Base-by-base conservation (phyloP, 2,888 invertebrate species). In the Lepidochitona cinerea region DNA sequence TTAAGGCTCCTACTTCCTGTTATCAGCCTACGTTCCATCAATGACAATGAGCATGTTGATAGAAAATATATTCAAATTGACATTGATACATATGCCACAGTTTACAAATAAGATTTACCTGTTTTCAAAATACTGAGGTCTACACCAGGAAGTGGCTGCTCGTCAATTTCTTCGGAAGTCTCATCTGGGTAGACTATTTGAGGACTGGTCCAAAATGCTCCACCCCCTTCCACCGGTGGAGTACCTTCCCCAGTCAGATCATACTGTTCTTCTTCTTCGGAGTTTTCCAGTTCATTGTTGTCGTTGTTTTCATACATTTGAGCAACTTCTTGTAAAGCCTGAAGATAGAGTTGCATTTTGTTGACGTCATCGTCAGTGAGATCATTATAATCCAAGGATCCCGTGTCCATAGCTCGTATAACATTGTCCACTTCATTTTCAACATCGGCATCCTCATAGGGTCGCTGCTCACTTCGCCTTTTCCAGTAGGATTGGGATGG, bases 401-500 rank as follows among this genome's bases (percentile, higher is more conserved):
- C 59, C 23, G 14, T 18, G 59, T 26, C 26, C 29, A 32, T 26
- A 32, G 23, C 59, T 14, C 23, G 59, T 4, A 29, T 23, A 9
- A 59, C 59, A 4, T 29, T 59, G 23, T 59, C 59, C 29, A 29
- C 59, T 32, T 59, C 59, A 4, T 14, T 29, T 29, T 29, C 32
- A 4, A 29, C 23, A 9, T 29, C 29, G 59, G 23, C 23, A 14
- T 59, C 26, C 32, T 59, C 23, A 32, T 23, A 59, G 4, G 59
- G 26, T 23, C 4, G 14, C 26, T 23, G 23, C 26, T 59, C 59
- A 59, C 23, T 14, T 14, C 36, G 35, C 35, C 81, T 73, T 66
- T 81, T 81, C 67, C 75, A 67, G 68, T 75, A 72, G 52, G 79
- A 77, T 71, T 81, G 76, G 64, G 81, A 80, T 68, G 79, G 72